phyloP scores from a whole-genome alignment of 2,888 invertebrate species.

The Tigriopus californicus region DNA sequence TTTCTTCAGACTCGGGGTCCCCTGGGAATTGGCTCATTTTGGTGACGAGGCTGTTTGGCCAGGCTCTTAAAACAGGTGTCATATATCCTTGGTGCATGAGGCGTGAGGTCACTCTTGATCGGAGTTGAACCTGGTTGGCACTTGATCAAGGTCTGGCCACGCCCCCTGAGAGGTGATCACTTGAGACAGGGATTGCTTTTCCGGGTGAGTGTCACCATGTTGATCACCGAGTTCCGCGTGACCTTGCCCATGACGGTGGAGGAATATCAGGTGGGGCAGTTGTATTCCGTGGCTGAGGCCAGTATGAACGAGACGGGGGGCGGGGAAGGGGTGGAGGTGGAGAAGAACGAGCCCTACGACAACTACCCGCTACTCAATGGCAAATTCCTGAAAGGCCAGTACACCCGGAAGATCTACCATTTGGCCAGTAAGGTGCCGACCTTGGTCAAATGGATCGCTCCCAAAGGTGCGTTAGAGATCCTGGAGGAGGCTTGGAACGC shows the following conservation, averaged over 20 bases:
- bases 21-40: too few relatives aligned
- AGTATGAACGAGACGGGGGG: conserved; percentile 49
- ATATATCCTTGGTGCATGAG: too few relatives aligned
- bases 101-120: too few relatives aligned
- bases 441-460: conserved; percentile 75
- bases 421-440: conserved; percentile 73
- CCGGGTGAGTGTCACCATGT: too few relatives aligned
- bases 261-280: conserved; percentile 71
- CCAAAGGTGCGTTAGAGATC: conserved; percentile 86
- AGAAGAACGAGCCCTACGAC: conserved; percentile 92
- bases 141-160: too few relatives aligned
- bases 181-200: too few relatives aligned
- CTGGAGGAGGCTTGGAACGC: conserved; percentile 99
- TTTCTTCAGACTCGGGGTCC: too few relatives aligned
- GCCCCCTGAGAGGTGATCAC: too few relatives aligned
- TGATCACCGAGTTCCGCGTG: conserved; percentile 41
- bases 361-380: conserved; percentile 70
- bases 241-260: conserved; percentile 88
- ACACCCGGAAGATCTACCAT: conserved; percentile 99
- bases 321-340: conserved; percentile 54
- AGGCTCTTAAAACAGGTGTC: too few relatives aligned
- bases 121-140: too few relatives aligned
- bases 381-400: conserved; percentile 82
- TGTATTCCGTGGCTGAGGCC: conserved; percentile 80
- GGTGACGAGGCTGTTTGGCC: too few relatives aligned